A percentile compares a stretch with the other conserved stretches of the same genome.
These are phyloP conservation scores for Phaethornis superciliosus DNA, from an alignment of 2,113 vertebrate genomes.

Conservation along the genomic window DNA sequence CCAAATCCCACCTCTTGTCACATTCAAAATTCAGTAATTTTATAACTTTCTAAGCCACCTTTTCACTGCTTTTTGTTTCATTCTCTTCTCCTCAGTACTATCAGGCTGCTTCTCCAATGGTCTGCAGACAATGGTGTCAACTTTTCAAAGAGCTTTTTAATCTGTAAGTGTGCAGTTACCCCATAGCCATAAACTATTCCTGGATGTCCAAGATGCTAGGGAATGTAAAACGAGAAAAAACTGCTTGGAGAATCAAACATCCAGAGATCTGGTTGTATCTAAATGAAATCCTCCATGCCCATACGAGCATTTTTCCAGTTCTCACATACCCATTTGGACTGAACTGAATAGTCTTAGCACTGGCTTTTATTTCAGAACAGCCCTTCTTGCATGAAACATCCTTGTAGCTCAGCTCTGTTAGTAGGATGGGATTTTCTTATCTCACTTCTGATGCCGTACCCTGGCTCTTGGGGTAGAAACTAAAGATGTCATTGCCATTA, in stretches of 20 bases:
- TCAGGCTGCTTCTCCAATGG: not conserved
- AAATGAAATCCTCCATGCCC: too few species aligned
- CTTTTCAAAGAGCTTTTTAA: not conserved
- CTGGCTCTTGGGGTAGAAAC: too few species aligned
- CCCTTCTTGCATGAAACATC: too few species aligned
- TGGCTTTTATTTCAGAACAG: too few species aligned
- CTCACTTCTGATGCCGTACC: too few species aligned
- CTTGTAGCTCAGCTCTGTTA: too few species aligned
- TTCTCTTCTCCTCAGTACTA: not conserved
- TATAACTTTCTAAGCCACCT: not conserved
- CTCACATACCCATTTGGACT: not conserved
- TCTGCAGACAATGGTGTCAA: not conserved
- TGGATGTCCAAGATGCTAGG: not conserved
- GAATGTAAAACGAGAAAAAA: too few species aligned
- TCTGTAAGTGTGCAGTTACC: not conserved
- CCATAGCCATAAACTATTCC: not conserved
- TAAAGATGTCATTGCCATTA: too few species aligned
- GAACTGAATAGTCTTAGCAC: not conserved
- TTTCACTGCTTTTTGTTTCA: not conserved
- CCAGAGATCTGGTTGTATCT: too few species aligned
- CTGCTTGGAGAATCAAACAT: too few species aligned
- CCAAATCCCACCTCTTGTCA: not conserved
- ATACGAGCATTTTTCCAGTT: accelerated
- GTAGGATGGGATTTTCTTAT: too few species aligned
- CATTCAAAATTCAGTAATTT: not conserved